phyloP scores from a whole-genome alignment of 92 coral and sea anemone species.

The Bergia sp. region DNA sequence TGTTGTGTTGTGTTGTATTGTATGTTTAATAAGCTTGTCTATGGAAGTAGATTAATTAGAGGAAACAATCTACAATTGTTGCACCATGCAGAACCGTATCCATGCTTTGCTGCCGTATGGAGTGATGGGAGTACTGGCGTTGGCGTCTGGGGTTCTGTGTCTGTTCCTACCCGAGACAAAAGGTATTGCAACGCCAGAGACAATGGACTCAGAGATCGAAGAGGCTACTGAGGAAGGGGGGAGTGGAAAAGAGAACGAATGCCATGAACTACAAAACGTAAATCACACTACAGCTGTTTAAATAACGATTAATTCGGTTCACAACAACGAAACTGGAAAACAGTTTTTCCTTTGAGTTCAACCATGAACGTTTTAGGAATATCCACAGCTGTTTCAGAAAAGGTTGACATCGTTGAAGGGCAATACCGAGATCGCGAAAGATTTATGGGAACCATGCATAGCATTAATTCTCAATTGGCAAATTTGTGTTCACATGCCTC shows the following conservation, averaged over 20 bases:
- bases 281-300: conserved; percentile 5
- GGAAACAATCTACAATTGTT: background rate
- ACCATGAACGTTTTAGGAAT: too few relatives aligned
- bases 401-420: too few relatives aligned
- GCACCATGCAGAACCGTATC: conserved; percentile 14
- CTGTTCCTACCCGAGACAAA: conserved; percentile 22
- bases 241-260: background rate
- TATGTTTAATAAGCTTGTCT: background rate
- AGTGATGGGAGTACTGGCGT: conserved; percentile 7
- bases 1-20: background rate
- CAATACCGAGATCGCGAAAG: too few relatives aligned
- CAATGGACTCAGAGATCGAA: conserved; percentile 14
- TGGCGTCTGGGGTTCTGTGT: conserved; percentile 14
- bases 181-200: conserved; percentile 13
- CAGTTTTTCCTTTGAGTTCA: too few relatives aligned
- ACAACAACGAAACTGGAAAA: too few relatives aligned
- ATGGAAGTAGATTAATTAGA: background rate
- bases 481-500: too few relatives aligned
- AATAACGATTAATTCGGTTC: background rate
- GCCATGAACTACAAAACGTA: background rate
- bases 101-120: conserved; percentile 27
- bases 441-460: too few relatives aligned
- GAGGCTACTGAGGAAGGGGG: background rate
- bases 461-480: too few relatives aligned
- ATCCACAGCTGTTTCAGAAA: too few relatives aligned